Evolutionary conservation across 2,113 vertebrate genomes (phyloP), one percentile per base, ranked within the genome.

Genomic region (Festucalex cinctus): DNA sequence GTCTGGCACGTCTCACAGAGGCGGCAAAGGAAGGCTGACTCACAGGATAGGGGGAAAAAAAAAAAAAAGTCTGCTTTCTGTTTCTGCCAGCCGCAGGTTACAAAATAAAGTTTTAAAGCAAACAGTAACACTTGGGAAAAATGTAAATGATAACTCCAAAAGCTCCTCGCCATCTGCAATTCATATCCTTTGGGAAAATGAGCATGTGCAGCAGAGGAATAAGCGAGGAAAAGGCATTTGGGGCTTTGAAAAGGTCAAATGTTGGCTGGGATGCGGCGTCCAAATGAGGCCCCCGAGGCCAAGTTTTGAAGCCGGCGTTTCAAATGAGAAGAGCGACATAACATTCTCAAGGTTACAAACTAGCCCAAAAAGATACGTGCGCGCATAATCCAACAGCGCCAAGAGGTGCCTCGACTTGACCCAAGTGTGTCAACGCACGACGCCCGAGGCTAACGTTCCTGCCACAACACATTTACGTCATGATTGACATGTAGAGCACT

Each of bases 181-280:
- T 62, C 36, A 71, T 75, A 74, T 86, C 77, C 77, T 79, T 63
- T 68, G 77, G 75, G 74, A n/a, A 64, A 70, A 72, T 19, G 83
- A 84, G 84, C 80, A 82, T 84, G 85, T 75, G 81, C 69, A 77
- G 83, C 65, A 69, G 49, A 61, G 69, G 70, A 79, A 78, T 65
- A 76, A 76, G 73, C 26, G 75, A 71, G 71, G 26, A 62, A 67
- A 68, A 86, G 57, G 20, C 72, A 73, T 82, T 74, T 74, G 68
- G 73, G 83, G 80, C 56, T 86, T 83, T 84, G 48, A 43, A 87
- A 89, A 89, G 84, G 88, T 89, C 88, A 89, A 71, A 85, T 75
- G 81, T 81, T 77, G 83, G 73, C 85, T 82, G 71, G 77, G 84
- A 83, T 84, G 75, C 66, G 19, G 70, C 75, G 79, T 84, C 79